Base-by-base conservation (phyloP, 2,888 invertebrate genomes). In the Andrena flavipes region DNA sequence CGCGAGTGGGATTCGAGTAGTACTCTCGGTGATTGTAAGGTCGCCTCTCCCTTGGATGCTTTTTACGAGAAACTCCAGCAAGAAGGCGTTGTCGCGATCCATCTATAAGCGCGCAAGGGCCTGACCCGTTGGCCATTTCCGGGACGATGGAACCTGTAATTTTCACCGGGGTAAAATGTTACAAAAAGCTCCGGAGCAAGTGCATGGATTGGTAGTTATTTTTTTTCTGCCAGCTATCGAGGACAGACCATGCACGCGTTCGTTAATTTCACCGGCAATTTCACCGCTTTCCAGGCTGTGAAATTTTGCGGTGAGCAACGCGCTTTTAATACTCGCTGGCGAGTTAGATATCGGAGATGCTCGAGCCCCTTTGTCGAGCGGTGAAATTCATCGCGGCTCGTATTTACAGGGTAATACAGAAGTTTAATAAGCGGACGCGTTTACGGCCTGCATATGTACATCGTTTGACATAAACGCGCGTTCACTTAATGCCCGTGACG, bases 351-450 rank as follows among this genome's bases (percentile, higher is more conserved):
- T 80, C 80, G 80, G 73, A 67, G 80, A 79, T 80, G 64, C 71
- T 60, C 60, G n/a, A 54, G 80, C 26, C 74, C 10, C 64, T 67
- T 80, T 80, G 73, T 68, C 68, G 30, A 26, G 8, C 81, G 69
- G 56, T 69, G 73, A 74, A 81, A 80, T 81, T 74, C 81, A 81
- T 81, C 74, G 69, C 69, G 30, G 56, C 63, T 51, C 74, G 81
- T 64, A 64, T 81, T 80, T 74, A 74, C 81, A 69, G 56, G 68
- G 64, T 69, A 71, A 75, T 75, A 70, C 30, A 63, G 51, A 67
- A 81, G 75, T 74, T 81, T 76, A 82, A 82, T 81, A 82, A 81
- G 82, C 74, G 67, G 76, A 64, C 59, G 75, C 81, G 49, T 82
- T 81, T 81, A 71, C 67, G 48, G 63, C 23, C 65, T 48, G 49